phyloP scores from a whole-genome alignment of 2,113 vertebrate species.

The Xiphophorus couchianus region DNA sequence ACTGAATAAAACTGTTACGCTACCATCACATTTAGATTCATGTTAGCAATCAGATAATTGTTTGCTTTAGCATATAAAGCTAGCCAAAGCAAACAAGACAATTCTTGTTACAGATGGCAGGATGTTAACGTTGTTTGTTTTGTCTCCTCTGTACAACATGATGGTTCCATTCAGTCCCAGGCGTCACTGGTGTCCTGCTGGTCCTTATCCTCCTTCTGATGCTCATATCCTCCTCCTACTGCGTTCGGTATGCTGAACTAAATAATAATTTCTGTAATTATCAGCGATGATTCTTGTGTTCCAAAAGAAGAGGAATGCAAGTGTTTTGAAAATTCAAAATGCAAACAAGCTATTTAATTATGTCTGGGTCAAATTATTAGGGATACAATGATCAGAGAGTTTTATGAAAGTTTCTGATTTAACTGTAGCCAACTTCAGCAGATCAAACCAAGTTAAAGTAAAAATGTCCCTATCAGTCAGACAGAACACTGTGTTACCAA shows the following conservation, averaged over 20 bases:
- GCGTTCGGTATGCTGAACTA: slow-evolving; percentile 84
- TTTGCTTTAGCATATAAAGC: no score
- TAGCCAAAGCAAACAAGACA: neutral
- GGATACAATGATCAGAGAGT: neutral
- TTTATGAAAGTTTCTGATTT: neutral
- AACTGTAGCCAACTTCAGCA: no score
- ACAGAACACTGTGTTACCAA: no score
- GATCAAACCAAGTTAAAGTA: no score
- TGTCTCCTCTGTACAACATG: slow-evolving; percentile 19
- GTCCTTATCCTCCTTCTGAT: slow-evolving; percentile 94
- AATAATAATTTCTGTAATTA: neutral
- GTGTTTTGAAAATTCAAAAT: neutral
- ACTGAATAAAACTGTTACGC: neutral
- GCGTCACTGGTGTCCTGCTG: slow-evolving; percentile 91
- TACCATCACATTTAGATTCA: neutral
- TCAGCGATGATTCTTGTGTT: neutral
- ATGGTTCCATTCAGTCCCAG: slow-evolving; percentile 84
- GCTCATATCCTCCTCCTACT: slow-evolving; percentile 91
- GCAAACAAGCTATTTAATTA: neutral
- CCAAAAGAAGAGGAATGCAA: neutral
- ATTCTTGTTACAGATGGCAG: neutral
- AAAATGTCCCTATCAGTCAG: no score
- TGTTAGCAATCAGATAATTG: no score
- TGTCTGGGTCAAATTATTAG: neutral
- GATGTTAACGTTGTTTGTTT: neutral